Evolutionary conservation across 2,797 vertebrate genomes (phyloP).

Genomic region (Serranus cabrilla): DNA sequence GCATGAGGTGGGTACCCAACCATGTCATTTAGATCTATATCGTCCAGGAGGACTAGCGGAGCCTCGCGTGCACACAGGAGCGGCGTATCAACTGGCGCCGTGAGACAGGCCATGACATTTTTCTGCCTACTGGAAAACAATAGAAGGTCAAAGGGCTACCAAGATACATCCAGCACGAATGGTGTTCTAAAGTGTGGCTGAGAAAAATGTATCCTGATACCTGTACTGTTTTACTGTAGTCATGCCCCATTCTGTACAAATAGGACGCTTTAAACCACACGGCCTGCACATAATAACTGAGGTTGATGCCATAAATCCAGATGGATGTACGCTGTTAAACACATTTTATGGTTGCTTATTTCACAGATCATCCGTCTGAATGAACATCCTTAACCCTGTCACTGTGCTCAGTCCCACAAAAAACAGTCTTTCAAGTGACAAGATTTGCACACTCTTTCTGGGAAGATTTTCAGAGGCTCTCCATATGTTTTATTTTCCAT

Average conservation of each 20-base stretch:
- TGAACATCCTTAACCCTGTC: constrained; percentile 51
- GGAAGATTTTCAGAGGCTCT: constrained; percentile 25
- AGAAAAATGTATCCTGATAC: constrained; percentile 66
- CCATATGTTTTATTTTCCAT: constrained; percentile 23
- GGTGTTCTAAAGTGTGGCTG: constrained; percentile 35
- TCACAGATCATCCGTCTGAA: constrained; percentile 73
- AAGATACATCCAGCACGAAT: constrained; percentile 46
- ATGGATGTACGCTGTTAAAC: constrained; percentile 59
- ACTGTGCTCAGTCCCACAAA: constrained; percentile 31
- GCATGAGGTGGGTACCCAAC: constrained; percentile 27
- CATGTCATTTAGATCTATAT: constrained; percentile 51
- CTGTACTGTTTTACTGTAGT: constrained; percentile 62
- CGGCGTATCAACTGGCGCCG: constrained; percentile 36
- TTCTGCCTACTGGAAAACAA: constrained; percentile 50
- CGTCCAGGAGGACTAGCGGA: constrained; percentile 10
- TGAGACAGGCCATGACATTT: constrained; percentile 32
- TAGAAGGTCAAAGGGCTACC: constrained; percentile 57
- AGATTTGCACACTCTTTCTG: constrained; percentile 25
- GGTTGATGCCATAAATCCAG: constrained; percentile 63
- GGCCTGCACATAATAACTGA: constrained; percentile 51
- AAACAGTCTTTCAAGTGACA: constrained; percentile 35
- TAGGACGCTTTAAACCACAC: constrained; percentile 57
- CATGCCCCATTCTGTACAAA: constrained; percentile 56
- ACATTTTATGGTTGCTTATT: constrained; percentile 71
- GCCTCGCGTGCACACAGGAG: constrained; percentile 10